Conservation (phyloP, 1,140 invertebrate species). For the Cydia splendana region DNA sequence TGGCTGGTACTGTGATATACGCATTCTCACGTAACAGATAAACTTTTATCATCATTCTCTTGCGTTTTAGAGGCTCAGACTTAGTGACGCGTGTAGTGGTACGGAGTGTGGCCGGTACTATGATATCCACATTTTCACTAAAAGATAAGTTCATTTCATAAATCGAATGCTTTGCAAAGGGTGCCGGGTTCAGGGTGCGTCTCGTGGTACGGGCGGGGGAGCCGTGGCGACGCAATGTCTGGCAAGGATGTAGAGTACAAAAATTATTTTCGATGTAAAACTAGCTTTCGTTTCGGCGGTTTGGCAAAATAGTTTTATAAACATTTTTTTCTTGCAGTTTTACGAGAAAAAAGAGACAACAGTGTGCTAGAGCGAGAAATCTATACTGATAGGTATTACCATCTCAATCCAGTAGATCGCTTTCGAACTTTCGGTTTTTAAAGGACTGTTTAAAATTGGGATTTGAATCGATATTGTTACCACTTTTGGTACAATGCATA, state of each 20-base stretch:
- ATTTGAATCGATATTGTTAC: too few species aligned
- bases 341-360: neutral
- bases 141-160: neutral
- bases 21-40: neutral
- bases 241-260: neutral
- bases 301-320: neutral
- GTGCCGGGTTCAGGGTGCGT: neutral
- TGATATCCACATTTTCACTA: neutral
- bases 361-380: neutral
- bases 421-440: too few species aligned
- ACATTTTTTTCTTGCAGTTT: neutral
- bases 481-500: too few species aligned
- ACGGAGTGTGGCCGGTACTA: neutral
- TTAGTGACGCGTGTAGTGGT: neutral
- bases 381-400: too few species aligned
- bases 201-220: neutral
- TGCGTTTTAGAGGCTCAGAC: neutral
- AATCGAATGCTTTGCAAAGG: neutral
- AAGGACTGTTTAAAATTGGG: too few species aligned
- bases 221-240: constrained; percentile 1
- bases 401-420: too few species aligned
- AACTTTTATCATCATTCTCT: neutral
- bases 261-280: neutral
- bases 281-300: neutral
- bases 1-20: neutral